Evolutionary conservation across 2,113 vertebrate genomes (phyloP), one percentile per base, ranked within the genome.

Genomic region (Triplophysa dalaica): DNA sequence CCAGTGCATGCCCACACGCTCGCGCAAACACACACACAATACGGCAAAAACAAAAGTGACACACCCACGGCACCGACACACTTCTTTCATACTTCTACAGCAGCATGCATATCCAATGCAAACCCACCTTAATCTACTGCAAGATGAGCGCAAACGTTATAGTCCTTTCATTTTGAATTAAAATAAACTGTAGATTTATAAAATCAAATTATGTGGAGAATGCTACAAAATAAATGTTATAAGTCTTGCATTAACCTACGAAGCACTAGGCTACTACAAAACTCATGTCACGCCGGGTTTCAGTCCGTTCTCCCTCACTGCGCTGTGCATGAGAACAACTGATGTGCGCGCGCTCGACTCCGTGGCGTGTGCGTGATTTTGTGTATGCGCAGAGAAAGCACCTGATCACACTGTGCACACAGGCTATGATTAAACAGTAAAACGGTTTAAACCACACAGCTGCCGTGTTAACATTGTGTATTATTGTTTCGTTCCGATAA

Each of bases 111-210:
- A 81, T 60, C 22, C 2, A 41, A 50, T 65, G 52, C 41, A 17
- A 70, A 83, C 84, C 78, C 56, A 85, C 84, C 84, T 85, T 65
- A 12, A 61, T 69, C 50, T 81, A 74, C 4, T 21, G 68, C 74
- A 33, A 61, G 29, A 64, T 41, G 24, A 21, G 9, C 33, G 19
- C 14, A 45, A 67, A 73, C 62, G 63, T 45, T 38, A 54, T 16
- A 29, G 4, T 16, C 16, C 12, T 68, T 45, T 60, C 68, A 81
- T 84, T 48, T 16, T 81, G 58, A 10, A 68, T 48, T 19, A 17
- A 61, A n/a, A 65, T 69, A 6, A 72, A 19, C 16, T 8, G 24
- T 63, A 29, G 52, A 66, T 8, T 65, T 43, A 38, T 10, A 33
- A 19, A 50, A 50, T 54, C 54, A 22, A 19, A 48, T 48, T 79